phyloP scores from a whole-genome alignment of 2,888 invertebrate species.

The Noctua comes region DNA sequence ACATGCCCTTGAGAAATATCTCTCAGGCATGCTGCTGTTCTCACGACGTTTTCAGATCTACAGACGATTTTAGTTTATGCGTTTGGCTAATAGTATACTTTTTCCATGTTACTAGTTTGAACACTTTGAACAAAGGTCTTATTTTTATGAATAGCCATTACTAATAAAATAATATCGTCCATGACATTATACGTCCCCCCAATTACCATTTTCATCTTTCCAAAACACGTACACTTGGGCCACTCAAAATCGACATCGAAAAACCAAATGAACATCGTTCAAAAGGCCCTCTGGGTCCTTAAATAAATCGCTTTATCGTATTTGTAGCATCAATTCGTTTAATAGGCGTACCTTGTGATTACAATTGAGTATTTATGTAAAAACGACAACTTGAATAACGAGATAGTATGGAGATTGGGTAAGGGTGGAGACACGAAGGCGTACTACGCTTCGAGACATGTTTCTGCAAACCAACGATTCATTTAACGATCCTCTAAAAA shows the following conservation, averaged over 20 bases:
- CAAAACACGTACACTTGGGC: conserved; percentile 51
- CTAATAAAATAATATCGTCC: not conserved
- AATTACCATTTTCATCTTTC: conserved; percentile 13
- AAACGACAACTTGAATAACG: conserved; percentile 47
- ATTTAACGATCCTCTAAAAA: not conserved
- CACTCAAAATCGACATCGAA: conserved; percentile 54
- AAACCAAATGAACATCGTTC: conserved; percentile 74
- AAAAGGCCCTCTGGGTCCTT: conserved; percentile 65
- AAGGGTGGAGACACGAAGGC: not conserved
- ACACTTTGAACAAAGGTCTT: not conserved
- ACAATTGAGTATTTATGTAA: conserved; percentile 54
- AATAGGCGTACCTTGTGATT: conserved; percentile 63
- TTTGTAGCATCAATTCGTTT: conserved; percentile 69
- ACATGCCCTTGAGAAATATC: too few species aligned
- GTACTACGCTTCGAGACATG: not conserved
- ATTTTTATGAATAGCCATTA: not conserved
- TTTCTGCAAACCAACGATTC: too few species aligned
- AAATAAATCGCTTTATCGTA: conserved; percentile 74
- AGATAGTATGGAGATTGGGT: conserved; percentile 46
- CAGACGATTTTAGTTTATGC: too few species aligned
- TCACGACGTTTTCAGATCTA: too few species aligned
- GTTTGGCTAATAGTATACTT: too few species aligned
- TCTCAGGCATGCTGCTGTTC: too few species aligned
- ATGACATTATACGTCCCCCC: not conserved
- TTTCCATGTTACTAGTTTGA: too few species aligned